These are phyloP conservation scores for Gymnogyps californianus DNA, from an alignment of 2,113 vertebrate genomes.

Conservation along the genomic window DNA sequence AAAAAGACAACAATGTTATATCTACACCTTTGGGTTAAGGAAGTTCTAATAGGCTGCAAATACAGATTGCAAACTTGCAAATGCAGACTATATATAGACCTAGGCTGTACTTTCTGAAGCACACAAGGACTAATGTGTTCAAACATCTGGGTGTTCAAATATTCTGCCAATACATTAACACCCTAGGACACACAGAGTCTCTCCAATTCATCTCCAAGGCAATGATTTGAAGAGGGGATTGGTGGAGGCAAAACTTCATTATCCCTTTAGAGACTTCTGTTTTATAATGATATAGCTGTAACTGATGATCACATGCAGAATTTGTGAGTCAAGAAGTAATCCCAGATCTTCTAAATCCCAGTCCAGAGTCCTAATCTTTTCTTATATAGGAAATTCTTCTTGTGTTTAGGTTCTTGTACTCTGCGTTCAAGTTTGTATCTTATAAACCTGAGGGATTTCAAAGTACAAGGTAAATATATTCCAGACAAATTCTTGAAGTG, in stretches of 20 bases:
- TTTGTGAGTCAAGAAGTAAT: background rate
- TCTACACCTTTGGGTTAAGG: background rate
- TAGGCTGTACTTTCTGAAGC: background rate
- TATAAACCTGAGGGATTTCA: background rate
- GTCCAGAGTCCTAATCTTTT: background rate
- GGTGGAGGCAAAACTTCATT: background rate
- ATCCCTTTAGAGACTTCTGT: background rate
- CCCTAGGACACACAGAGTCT: background rate
- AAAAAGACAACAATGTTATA: background rate
- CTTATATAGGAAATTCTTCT: background rate
- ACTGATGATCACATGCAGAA: background rate
- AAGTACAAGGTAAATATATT: background rate
- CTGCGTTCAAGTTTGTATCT: background rate
- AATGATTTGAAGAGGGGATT: background rate
- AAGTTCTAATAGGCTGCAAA: background rate
- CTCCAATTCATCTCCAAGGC: background rate
- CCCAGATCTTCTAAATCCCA: background rate
- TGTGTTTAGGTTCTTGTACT: background rate
- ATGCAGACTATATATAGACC: background rate
- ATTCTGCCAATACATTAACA: background rate
- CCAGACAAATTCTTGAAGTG: background rate
- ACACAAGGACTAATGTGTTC: background rate
- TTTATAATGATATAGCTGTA: background rate
- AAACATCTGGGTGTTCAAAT: background rate
- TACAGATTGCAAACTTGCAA: background rate